Conservation (phyloP, 2,888 invertebrate species). For the Drosophila neonasuta region DNA sequence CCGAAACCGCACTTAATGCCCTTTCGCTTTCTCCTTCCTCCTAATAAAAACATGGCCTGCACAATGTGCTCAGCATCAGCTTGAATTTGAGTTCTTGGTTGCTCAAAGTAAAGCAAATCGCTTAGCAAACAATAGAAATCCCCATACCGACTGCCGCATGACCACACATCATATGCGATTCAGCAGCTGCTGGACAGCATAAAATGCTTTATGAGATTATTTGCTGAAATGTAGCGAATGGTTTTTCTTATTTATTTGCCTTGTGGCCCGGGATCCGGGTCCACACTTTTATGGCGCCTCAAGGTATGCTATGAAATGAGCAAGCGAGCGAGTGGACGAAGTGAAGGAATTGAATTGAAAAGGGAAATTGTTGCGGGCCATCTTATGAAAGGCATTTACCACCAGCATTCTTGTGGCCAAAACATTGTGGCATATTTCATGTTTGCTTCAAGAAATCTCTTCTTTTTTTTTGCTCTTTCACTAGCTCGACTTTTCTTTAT, state of each 20-base stretch:
- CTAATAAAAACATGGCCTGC: constrained; percentile 1
- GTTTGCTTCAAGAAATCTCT: constrained; percentile 60
- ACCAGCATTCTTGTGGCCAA: constrained; percentile 70
- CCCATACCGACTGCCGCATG: constrained; percentile 20
- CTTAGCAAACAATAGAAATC: constrained; percentile 72
- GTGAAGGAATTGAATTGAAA: constrained; percentile 21
- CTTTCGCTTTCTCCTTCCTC: neutral
- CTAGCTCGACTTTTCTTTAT: neutral
- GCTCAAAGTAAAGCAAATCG: constrained; percentile 58
- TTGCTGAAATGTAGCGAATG: constrained; percentile 75
- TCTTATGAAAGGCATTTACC: constrained; percentile 54
- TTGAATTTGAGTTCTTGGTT: neutral
- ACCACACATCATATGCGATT: constrained; percentile 69
- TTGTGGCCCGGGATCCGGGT: constrained; percentile 40
- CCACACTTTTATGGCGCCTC: constrained; percentile 62
- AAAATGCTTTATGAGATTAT: constrained; percentile 78
- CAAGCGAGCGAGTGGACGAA: neutral
- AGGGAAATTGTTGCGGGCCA: constrained; percentile 45
- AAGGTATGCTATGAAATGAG: constrained; percentile 49
- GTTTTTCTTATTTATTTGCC: constrained; percentile 72
- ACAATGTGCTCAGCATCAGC: constrained; percentile 2
- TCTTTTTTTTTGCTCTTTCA: neutral
- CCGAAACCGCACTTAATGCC: constrained; percentile 66
- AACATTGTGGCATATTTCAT: constrained; percentile 75
- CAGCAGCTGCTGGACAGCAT: constrained; percentile 67